Evolutionary conservation across 2,113 vertebrate genomes (phyloP), one percentile per base, ranked within the genome.

Genomic region (Chamaetylas fuelleborni): DNA sequence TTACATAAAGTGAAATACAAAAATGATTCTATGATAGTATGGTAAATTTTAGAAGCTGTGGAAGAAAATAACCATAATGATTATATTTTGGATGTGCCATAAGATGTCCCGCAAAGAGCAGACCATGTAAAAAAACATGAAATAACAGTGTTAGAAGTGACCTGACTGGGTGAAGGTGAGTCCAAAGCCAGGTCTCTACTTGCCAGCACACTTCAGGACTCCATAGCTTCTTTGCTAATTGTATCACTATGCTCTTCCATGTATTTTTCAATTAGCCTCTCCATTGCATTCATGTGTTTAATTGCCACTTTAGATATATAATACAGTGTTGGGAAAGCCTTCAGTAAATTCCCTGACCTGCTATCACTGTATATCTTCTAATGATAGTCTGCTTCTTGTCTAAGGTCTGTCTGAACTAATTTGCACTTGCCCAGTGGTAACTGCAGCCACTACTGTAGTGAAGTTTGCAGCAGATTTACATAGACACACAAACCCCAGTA

Each of bases 201-300:
- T 89, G 62, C 19, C 64, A 73, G 70, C 8, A 93, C n/a, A 58
- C 8, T 70, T 86, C n/a, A 67, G 53, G 80, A 81, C 23, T 58
- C 64, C 48, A 25, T 1, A 65, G 23, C n/a, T 84, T 81, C 51
- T 87, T 89, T 53, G 42, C 28, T 96, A 95, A 92, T 80, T 40
- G 45, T 47, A 51, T 78, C 56, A 79, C 81, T 77, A 94, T 2
- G 12, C 42, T 90, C 47, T 70, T 92, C 34, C 31, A 69, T 23
- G 9, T 67, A 71, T 87, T 96, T 95, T 81, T 86, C 69, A 95
- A 42, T 82, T 69, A 93, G 64, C 9, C 54, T 92, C 48, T 90
- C 73, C 70, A 47, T 40, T 87, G 56, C 71, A 38, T 61, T 74
- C 25, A 66, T 19, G 22, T 87, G 53, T 71, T 91, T 82, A 90